Base-by-base conservation (phyloP, 2,797 vertebrate genomes). In the Lacerta viridis region DNA sequence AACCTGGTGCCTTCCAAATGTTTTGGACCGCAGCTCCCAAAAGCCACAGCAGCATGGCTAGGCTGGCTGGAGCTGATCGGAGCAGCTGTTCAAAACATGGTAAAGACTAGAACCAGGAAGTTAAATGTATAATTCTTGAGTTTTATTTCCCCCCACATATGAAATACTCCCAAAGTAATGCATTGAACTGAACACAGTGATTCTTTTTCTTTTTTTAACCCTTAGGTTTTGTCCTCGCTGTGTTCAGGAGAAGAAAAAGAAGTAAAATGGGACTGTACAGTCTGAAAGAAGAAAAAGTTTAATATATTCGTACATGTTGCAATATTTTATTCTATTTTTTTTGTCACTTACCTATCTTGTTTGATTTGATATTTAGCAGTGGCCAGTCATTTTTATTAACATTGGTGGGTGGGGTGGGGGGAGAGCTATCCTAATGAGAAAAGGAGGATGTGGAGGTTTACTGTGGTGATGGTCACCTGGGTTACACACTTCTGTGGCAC, bases 171-270 rank as follows among this genome's bases (percentile, higher is more conserved):
- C 3, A 0, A 55, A 75, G 1, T 79, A 6, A 64, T 88, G 27
- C 64, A n/a, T n/a, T 80, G 39, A 88, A 7, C 41, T 90, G 61
- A 91, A 91, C 55, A 11, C 7, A 39, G 2, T 23, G 29, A 68
- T 20, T 90, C 76, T 90, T 85, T 90, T 43, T 43, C 33, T 55
- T 15, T 55, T 55, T 55, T 55, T 55, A 15, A 0, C 1, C 27
- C 68, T 0, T 94, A 99, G 99, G 99, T 99, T 99, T 96, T 99
- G 99, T 96, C 99, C 99, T 0, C 98, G 98, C 87, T 99, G 98
- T 92, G 98, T 97, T 93, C 98, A 99, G 96, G 99, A 99, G 90
- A 98, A 94, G 97, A 99, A 99, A 97, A 99, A 98, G 95, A 99
- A 98, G 97, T 96, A 99, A 90, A 97, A 92, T 76, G 66, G 36